Base-by-base conservation (phyloP, 2,797 vertebrate genomes). In the Rallus crepitans region DNA sequence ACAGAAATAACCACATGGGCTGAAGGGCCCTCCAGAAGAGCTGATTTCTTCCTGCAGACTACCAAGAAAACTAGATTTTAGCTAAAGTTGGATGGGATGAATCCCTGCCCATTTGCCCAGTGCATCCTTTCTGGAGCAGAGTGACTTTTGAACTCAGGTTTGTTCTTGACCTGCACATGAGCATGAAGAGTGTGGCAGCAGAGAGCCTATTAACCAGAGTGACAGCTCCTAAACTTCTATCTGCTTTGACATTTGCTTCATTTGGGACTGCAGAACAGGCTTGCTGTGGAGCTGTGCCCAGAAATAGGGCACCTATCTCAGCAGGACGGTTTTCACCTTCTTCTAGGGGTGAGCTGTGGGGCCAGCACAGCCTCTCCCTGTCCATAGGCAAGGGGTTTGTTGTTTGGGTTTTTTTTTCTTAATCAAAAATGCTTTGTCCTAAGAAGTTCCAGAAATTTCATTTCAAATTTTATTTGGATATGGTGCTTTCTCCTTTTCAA, bases 251-350 rank as follows among this genome's bases (percentile, higher is more conserved):
- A 83, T 95, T 72, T 64, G 40, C 68, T 76, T 50, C 81, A 55
- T 87, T 4, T 12, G 56, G 33, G 80, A 78, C 72, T 52, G 71
- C 66, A 76, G 80, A 45, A 6, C n/a, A 69, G 73, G 65, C 70
- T 33, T 40, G 82, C 76, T 80, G 82, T 77, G 53, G 73, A 92
- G 82, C 87, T 50, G 5, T 69, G 55, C 24, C 76, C 82, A 81
- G 72, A 91, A 95, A 95, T 72, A 96, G 80, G 73, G 60, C 81
- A 40, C 33, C 94, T 94, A 95, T 90, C 91, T 94, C 88, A 47
- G 88, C 71, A 64, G 75, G 68, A 57, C 77, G 68, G 66, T 78
- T 90, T 91, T 81, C 87, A 30, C 77, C 85, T 76, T 33, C 47
- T 27, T n/a, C 76, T 73, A 21, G 80, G 81, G 63, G 42, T 78